These are phyloP conservation scores for Passer domesticus DNA, from an alignment of 2,113 vertebrate genomes.

Conservation along the genomic window DNA sequence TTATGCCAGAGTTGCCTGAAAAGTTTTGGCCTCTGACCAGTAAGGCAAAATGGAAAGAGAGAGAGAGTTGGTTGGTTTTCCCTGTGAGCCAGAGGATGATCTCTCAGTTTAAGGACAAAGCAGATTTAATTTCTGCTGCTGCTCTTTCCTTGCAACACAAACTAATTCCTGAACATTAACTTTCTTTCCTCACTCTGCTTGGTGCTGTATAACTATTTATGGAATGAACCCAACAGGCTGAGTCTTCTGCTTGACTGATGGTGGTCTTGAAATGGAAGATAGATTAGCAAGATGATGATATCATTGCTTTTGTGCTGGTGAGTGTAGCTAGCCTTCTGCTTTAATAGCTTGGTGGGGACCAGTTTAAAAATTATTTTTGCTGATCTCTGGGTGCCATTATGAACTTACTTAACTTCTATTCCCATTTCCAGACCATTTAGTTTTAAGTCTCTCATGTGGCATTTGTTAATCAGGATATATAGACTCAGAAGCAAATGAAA, in stretches of 20 bases:
- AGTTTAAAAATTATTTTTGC: conserved; percentile 44
- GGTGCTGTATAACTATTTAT: not conserved
- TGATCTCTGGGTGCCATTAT: conserved; percentile 49
- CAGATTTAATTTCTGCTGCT: not conserved
- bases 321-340: not conserved
- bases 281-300: not conserved
- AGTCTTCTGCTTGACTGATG: not conserved
- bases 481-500: conserved; percentile 46
- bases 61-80: not conserved
- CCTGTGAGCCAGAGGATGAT: not conserved
- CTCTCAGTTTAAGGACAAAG: not conserved
- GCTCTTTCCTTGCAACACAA: not conserved
- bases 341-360: conserved; percentile 1
- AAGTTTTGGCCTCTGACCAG: not conserved
- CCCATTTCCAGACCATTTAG: not conserved
- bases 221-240: not conserved
- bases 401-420: conserved; percentile 56
- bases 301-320: not conserved
- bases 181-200: not conserved
- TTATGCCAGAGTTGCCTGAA: not conserved
- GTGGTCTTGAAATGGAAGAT: not conserved
- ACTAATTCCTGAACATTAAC: not conserved
- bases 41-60: not conserved
- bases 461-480: conserved; percentile 26
- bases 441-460: conserved; percentile 51